phyloP scores from a whole-genome alignment of 2,113 vertebrate species.

The Corythaixoides concolor region DNA sequence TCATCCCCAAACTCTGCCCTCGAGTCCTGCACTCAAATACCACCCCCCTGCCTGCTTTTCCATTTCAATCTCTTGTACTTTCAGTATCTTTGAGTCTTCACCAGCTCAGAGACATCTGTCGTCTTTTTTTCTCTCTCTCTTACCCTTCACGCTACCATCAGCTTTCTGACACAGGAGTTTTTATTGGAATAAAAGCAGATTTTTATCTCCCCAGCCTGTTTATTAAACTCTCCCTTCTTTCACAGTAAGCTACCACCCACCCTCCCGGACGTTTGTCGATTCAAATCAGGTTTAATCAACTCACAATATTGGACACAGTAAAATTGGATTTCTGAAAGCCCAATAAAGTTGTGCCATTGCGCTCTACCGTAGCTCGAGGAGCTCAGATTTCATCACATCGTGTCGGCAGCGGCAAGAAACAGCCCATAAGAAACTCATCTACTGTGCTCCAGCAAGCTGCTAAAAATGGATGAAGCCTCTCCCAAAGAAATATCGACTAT shows the following conservation, averaged over 20 bases:
- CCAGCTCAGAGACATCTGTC: not conserved
- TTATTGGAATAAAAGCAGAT: conserved; percentile 57
- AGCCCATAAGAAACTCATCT: conserved; percentile 8
- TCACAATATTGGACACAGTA: conserved; percentile 36
- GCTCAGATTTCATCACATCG: conserved; percentile 11
- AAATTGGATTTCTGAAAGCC: conserved; percentile 61
- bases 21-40: not conserved
- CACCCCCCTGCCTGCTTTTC: not conserved
- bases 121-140: not conserved
- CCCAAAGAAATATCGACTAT: conserved; percentile 31
- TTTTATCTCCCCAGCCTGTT: conserved; percentile 60
- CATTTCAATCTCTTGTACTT: not conserved
- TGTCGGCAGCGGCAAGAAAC: not conserved
- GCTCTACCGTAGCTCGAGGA: not conserved
- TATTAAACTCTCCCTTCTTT: conserved; percentile 52
- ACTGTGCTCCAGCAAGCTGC: conserved; percentile 12
- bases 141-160: not conserved
- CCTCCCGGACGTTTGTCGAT: not conserved
- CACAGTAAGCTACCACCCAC: not conserved
- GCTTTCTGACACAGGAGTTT: not conserved
- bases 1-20: not conserved
- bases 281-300: conserved; percentile 69
- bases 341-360: conserved; percentile 32
- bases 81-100: not conserved
- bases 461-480: conserved; percentile 37